Evolutionary conservation across 1,140 invertebrate species (phyloP), one percentile per base, ranked within the genome.

Genomic region (Caenorhabditis inopinata): DNA sequence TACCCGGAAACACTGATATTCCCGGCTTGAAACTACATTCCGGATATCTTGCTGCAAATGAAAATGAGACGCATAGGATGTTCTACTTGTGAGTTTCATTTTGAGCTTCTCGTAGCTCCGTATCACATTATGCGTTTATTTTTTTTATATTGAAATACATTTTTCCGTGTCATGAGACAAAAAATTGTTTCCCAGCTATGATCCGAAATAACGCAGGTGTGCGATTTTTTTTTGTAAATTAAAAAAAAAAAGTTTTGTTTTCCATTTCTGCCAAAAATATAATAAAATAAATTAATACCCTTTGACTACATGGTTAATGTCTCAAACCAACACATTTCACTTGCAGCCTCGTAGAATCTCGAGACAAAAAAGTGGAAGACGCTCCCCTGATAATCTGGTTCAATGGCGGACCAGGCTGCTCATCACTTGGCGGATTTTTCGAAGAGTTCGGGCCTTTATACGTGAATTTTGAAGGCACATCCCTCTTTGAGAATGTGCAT

Each of bases 361-460:
- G 75, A 14, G 79, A 53, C n/a, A 51, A 85, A 18, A 42, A 38
- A 35, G 32, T 21, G 11, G 82, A 51, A 9, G 82, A 85, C 12
- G 58, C 58, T 82, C 84, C 84, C 4, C 23, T 85, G 11, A 35
- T 85, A 35, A 46, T 85, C n/a, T 83, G 85, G 85, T 78, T 92
- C 83, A 91, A 92, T 86, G 91, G 91, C 32, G 91, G 91, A 32
- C 91, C 91, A 51, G 91, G 91, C 0, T 91, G 91, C 82, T 75
- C 89, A 80, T 91, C 90, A 23, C 79, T 91, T 45, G 83, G 89
- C 25, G 91, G 91, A 11, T 83, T 91, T 5, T 86, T 92, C 7
- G 89, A 80, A 53, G 91, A 91, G 84, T 85, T 90, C 82, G 91
- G 91, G 9, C 91, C 91, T n/a, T 90, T 89, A 77, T 85, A 84